A percentile compares a stretch with the other conserved stretches of the same genome.
phyloP scores from a whole-genome alignment of 2,888 invertebrate genomes.

The Slavum lentiscoides region DNA sequence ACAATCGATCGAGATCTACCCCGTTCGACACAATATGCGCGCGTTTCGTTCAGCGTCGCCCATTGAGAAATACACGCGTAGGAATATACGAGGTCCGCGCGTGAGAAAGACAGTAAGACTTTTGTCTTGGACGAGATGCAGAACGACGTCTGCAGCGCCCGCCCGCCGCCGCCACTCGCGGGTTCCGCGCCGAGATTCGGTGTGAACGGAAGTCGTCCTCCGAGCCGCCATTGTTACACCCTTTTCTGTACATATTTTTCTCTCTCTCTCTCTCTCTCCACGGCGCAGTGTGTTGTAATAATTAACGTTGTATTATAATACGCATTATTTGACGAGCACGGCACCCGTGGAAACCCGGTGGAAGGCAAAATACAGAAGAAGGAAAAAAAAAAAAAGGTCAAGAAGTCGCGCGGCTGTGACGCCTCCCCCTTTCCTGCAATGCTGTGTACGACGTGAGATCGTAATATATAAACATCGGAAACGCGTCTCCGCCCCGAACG shows the following conservation, averaged over 20 bases:
- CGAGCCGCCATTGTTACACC: slow-evolving; percentile 39
- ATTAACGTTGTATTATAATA: slow-evolving; percentile 51
- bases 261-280: no score
- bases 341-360: background rate
- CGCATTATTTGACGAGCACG: background rate
- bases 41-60: no score
- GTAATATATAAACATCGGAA: no score
- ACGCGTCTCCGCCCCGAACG: slow-evolving; percentile 31
- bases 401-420: slow-evolving; percentile 15
- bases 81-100: no score
- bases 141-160: background rate
- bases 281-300: background rate
- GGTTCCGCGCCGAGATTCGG: slow-evolving; percentile 43
- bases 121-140: slow-evolving; percentile 50
- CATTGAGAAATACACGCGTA: no score
- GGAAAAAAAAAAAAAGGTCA: slow-evolving; percentile 21
- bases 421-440: background rate
- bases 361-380: no score
- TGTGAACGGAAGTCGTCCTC: slow-evolving; percentile 51
- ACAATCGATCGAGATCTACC: no score
- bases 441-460: background rate
- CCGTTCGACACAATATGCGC: no score
- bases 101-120: slow-evolving; percentile 51
- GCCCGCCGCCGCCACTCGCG: background rate
- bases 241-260: background rate